Percentiles rank a stretch among this genome's conserved stretches.
These are phyloP conservation scores for Drosophila paulistorum DNA, from an alignment of 1,140 invertebrate genomes.

Conservation along the genomic window DNA sequence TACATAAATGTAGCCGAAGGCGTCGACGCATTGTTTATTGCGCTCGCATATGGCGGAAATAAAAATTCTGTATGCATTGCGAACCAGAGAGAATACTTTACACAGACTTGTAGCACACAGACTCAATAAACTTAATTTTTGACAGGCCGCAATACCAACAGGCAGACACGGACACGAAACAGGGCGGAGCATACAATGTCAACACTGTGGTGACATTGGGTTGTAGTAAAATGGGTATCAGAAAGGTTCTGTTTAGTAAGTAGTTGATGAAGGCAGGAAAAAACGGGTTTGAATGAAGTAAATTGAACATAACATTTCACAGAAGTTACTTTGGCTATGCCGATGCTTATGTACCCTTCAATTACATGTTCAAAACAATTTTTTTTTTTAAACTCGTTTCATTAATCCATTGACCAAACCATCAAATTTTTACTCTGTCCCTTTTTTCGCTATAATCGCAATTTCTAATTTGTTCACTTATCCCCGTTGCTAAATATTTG, in stretches of 20 bases:
- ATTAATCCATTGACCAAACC: too few relatives aligned
- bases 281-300: too few relatives aligned
- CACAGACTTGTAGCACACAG: constrained; percentile 72
- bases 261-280: too few relatives aligned
- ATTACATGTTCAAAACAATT: too few relatives aligned
- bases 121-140: constrained; percentile 77
- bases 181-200: constrained; percentile 44
- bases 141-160: constrained; percentile 74
- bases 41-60: constrained; percentile 79
- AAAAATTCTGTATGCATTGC: constrained; percentile 75
- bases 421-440: too few relatives aligned
- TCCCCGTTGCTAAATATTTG: too few relatives aligned
- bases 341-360: too few relatives aligned
- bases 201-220: constrained; percentile 66
- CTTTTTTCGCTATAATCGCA: too few relatives aligned
- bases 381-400: too few relatives aligned
- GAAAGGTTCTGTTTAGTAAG: constrained; percentile 21
- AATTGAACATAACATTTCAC: too few relatives aligned
- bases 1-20: constrained; percentile 28
- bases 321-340: too few relatives aligned
- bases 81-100: constrained; percentile 31
- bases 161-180: constrained; percentile 43
- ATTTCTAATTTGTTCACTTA: too few relatives aligned
- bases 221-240: constrained; percentile 21
- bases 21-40: constrained; percentile 77